A percentile compares a stretch with the other conserved stretches of the same genome.
Conservation (phyloP, 2,113 vertebrate genomes). For the Zosterops borbonicus region DNA sequence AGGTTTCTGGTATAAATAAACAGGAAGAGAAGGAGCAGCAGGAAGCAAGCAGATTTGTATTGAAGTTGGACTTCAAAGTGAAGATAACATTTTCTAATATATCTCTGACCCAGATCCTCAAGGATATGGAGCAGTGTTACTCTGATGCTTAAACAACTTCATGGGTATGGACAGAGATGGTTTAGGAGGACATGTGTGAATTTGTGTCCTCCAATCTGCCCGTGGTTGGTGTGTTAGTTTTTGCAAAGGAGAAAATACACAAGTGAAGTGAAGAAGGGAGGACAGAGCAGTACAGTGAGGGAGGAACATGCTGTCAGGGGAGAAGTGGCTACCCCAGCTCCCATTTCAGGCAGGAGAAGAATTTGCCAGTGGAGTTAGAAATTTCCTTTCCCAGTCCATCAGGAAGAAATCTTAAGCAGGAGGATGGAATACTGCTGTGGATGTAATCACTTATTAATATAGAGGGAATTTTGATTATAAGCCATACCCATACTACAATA, state of each 20-base stretch:
- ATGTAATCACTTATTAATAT: not conserved
- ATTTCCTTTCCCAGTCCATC: not conserved
- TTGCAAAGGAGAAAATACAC: not conserved
- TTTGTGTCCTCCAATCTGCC: not conserved
- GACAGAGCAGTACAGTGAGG: not conserved
- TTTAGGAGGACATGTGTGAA: not conserved
- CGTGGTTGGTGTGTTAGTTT: not conserved
- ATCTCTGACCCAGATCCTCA: not conserved
- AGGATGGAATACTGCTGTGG: not conserved
- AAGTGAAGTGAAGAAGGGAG: not conserved
- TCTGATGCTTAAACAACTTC: not conserved
- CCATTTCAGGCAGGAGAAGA: not conserved
- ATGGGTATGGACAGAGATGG: not conserved
- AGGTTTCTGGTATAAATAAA: not conserved
- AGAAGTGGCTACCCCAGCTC: not conserved
- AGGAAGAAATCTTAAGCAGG: not conserved
- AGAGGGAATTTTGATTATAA: not conserved
- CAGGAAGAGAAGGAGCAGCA: not conserved
- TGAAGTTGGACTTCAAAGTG: conserved; percentile 10
- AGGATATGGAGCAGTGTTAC: not conserved
- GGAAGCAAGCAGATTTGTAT: not conserved
- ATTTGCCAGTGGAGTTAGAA: not conserved
- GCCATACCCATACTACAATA: not conserved
- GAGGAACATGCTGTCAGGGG: not conserved
- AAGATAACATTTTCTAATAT: not conserved